Base-by-base conservation (phyloP, 2,888 invertebrate genomes). In the Noctua comes region DNA sequence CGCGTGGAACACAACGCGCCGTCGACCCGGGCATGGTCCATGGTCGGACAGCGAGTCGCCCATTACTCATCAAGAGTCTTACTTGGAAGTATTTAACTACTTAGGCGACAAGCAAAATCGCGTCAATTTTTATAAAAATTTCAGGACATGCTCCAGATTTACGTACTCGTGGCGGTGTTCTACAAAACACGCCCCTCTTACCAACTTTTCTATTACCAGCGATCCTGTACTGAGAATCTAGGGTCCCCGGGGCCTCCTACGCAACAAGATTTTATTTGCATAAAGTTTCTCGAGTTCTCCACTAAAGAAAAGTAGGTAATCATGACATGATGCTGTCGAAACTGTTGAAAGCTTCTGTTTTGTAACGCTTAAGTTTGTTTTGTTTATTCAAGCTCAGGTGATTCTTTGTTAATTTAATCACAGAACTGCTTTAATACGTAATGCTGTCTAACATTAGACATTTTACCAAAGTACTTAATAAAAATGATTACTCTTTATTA, bases 251-350 rank as follows among this genome's bases (percentile, higher is more conserved):
- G n/a, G n/a, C 57, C 40, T n/a, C 83, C 59, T 40, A 83, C 54
- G 54, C 46, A 62, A 84, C 40, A 62, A 80, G n/a, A 70, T 62
- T 83, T 54, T 72, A 84, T 79, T 81, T 81, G 79, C 79, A 84
- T 81, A 72, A 83, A 83, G 84, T 81, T 81, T 81, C 81, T 70
- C 76, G 51, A 78, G 62, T 62, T 78, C 46, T 40, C 79, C 43
- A 71, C 71, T 78, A 79, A 77, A 78, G 66, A 81, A 84, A 81
- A 81, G 84, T 84, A 81, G 81, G 79, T 84, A 84, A 81, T 72
- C 68, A 79, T 81, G 84, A 84, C 79, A 71, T 84, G 66, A 54
- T 62, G 84, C 43, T 48, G 66, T 66, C 82, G 76, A 66, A 79
- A 79, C 65, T 66, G 65, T 83, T 72, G 84, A 81, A 84, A 81